Conservation (phyloP, 64 coral and sea anemone genomes). For the Trachythela sp. region DNA sequence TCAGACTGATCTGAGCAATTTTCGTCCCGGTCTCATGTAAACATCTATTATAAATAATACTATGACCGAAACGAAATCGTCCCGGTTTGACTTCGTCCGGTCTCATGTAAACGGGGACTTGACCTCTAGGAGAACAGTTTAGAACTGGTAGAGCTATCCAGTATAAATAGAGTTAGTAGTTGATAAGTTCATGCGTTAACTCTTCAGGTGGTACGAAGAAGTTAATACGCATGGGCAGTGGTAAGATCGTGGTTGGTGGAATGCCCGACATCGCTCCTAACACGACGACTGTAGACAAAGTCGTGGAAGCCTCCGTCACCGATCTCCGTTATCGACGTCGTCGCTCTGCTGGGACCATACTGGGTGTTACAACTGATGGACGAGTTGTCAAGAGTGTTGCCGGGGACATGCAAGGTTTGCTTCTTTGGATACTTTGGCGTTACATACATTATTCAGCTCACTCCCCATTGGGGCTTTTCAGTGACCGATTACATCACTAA, state of each 20-base stretch:
- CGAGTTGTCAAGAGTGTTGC: not conserved
- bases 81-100: no score
- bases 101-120: no score
- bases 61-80: no score
- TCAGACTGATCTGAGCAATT: no score
- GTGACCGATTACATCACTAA: no score
- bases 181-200: not conserved
- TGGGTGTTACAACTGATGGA: not conserved
- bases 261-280: constrained; percentile 62
- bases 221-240: constrained; percentile 68
- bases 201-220: not conserved
- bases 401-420: not conserved
- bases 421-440: no score
- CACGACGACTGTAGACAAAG: not conserved
- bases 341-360: not conserved
- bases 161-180: not conserved
- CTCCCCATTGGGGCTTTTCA: no score
- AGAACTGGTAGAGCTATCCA: not conserved
- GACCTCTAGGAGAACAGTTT: no score
- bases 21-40: no score
- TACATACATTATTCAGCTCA: no score
- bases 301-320: not conserved
- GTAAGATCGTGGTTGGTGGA: constrained; percentile 81
- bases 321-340: not conserved
- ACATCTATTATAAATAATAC: no score